phyloP scores from a whole-genome alignment of 2,888 invertebrate genomes.

The Sthenelais limicola region DNA sequence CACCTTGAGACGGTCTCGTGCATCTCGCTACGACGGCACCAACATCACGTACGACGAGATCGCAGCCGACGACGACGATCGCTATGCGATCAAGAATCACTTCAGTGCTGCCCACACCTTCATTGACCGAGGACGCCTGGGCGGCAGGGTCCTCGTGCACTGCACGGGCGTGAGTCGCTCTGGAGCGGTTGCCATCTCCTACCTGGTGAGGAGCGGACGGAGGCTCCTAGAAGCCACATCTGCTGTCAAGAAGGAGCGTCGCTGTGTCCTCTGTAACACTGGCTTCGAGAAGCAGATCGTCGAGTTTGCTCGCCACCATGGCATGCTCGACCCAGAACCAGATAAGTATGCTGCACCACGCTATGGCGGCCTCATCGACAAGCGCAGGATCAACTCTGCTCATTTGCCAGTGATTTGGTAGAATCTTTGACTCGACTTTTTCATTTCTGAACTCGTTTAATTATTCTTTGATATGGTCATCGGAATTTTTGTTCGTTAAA shows the following conservation, averaged over 20 bases:
- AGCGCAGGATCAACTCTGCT: constrained; percentile 38
- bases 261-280: constrained; percentile 45
- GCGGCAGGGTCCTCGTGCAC: constrained; percentile 43
- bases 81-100: constrained; percentile 32
- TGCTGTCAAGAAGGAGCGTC: constrained; percentile 43
- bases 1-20: not conserved
- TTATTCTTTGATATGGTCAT: too few relatives aligned
- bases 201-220: constrained; percentile 44
- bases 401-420: constrained; percentile 42
- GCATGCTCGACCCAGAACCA: constrained; percentile 43
- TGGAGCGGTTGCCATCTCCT: constrained; percentile 46
- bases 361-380: constrained; percentile 41
- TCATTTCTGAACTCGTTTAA: too few relatives aligned
- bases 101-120: constrained; percentile 45
- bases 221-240: constrained; percentile 44
- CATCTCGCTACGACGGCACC: constrained; percentile 13
- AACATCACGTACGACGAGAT: constrained; percentile 45
- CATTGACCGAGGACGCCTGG: constrained; percentile 42
- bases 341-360: constrained; percentile 21
- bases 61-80: constrained; percentile 44
- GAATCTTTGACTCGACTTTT: too few relatives aligned
- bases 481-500: too few relatives aligned
- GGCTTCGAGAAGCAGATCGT: constrained; percentile 49
- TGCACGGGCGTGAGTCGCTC: constrained; percentile 46
- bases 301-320: constrained; percentile 37